Evolutionary conservation across 1,140 invertebrate genomes (phyloP), one percentile per base, ranked within the genome.

Genomic region (Drosophila simulans): DNA sequence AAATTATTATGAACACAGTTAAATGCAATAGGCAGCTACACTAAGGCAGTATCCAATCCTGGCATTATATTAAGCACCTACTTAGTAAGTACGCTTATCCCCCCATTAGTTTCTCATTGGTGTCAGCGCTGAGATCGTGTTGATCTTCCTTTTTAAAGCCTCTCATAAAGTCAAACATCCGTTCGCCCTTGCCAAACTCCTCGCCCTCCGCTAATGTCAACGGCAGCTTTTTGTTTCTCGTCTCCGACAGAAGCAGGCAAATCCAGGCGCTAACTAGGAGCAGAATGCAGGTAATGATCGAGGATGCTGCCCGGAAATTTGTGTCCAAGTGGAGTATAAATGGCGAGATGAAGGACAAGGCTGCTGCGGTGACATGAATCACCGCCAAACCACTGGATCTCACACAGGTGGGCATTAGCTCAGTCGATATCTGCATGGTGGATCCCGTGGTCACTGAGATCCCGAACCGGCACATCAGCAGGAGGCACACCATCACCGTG

Each of bases 361-460:
- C 93, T 65, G 94, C 94, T 5, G 94, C 94, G 11, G 92, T 91
- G 20, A 94, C 92, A 65, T 94, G 94, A 2, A 94, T 91, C 5
- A 92, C 86, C 0, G 92, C 93, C 34, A 94, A 86, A n/a, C 93
- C 93, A 77, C 94, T 93, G 1, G 93, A 94, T 45, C 95, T 91
- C 5, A 95, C 93, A 12, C 93, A 93, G 3, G 95, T 95, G 7
- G 95, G 95, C 58, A 95, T 93, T 11, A 95, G 83, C 76, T 96
- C 95, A 0, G 94, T 94, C 12, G 94, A 94, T 69, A 95, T 95
- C 59, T 94, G 93, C 70, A 95, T 81, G 77, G 93, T 85, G 4
- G 95, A 93, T 56, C 94, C 94, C 73, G 94, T 95, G 4, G 94
- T 93, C 3, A 95, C 93, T 5, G 94, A 94, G 46, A 95, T 93